phyloP scores from a whole-genome alignment of 2,113 vertebrate genomes.

The Dascyllus trimaculatus region DNA sequence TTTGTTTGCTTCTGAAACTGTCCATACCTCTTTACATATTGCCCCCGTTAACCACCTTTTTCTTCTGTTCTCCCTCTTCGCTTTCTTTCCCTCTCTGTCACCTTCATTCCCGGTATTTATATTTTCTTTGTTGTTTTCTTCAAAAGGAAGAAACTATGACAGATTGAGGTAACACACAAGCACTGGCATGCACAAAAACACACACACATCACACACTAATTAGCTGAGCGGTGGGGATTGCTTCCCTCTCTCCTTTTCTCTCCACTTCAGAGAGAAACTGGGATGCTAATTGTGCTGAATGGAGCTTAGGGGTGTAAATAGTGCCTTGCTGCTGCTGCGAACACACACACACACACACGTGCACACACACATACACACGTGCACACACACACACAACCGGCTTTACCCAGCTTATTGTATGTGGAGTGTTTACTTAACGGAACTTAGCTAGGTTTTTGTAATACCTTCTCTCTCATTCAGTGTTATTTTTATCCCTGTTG shows the following conservation, averaged over 20 bases:
- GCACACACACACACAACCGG: slow-evolving; percentile 10
- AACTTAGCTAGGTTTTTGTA: not conserved
- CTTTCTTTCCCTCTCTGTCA: not conserved
- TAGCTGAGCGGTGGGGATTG: slow-evolving; percentile 36
- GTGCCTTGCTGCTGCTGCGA: slow-evolving; percentile 24
- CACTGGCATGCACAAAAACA: not conserved
- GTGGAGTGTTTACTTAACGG: slow-evolving; percentile 19
- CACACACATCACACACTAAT: slow-evolving; percentile 35
- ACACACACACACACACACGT: slow-evolving; percentile 4
- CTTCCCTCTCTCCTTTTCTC: slow-evolving; percentile 29
- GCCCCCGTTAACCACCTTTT: not conserved
- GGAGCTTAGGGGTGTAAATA: slow-evolving; percentile 62
- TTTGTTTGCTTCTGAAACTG: not conserved
- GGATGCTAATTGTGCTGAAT: slow-evolving; percentile 63
- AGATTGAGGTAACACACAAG: slow-evolving; percentile 19
- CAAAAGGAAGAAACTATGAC: slow-evolving; percentile 14
- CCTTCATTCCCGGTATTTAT: slow-evolving; percentile 1
- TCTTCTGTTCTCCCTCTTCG: not conserved
- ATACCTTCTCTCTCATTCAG: not conserved
- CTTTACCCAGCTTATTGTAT: slow-evolving; percentile 11
- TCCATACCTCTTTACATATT: not conserved
- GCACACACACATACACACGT: not conserved
- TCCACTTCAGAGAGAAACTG: slow-evolving; percentile 60
- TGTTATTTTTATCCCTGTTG: slow-evolving; percentile 12
- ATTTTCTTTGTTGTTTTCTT: slow-evolving; percentile 37